Conservation (phyloP, 2,113 vertebrate species). For the Malurus melanocephalus region DNA sequence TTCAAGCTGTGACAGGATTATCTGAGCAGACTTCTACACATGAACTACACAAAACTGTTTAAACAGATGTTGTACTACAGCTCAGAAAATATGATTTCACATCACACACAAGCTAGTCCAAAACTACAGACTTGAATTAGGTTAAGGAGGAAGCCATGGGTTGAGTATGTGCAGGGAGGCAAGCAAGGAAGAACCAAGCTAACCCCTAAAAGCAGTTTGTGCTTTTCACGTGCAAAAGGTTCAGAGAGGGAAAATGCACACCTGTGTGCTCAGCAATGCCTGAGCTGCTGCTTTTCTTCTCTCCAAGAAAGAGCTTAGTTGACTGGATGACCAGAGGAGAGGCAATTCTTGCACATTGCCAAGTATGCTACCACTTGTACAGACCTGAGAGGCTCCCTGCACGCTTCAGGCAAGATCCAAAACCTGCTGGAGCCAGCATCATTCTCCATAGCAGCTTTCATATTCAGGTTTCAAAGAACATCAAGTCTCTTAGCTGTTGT, state of each 20-base stretch:
- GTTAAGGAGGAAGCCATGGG: not conserved
- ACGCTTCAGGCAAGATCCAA: not conserved
- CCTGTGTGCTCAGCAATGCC: not conserved
- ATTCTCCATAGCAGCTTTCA: not conserved
- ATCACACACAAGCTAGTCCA: not conserved
- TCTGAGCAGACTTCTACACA: not conserved
- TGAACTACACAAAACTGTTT: not conserved
- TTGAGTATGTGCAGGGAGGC: accelerated
- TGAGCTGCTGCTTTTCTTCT: not conserved
- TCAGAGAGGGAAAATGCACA: not conserved
- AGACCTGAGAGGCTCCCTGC: not conserved
- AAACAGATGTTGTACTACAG: not conserved
- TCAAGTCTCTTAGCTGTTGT: accelerated
- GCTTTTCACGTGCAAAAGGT: not conserved
- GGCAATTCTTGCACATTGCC: accelerated
- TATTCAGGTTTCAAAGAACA: not conserved
- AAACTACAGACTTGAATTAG: not conserved
- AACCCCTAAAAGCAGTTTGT: not conserved
- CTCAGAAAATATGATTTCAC: not conserved
- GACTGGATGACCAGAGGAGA: not conserved
- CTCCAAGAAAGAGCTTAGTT: not conserved
- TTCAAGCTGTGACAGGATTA: not conserved
- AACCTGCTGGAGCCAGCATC: not conserved
- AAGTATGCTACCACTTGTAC: not conserved
- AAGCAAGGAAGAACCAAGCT: not conserved